Evolutionary conservation across 2,888 invertebrate genomes (phyloP).

Genomic region (Ptilodon capucinus): DNA sequence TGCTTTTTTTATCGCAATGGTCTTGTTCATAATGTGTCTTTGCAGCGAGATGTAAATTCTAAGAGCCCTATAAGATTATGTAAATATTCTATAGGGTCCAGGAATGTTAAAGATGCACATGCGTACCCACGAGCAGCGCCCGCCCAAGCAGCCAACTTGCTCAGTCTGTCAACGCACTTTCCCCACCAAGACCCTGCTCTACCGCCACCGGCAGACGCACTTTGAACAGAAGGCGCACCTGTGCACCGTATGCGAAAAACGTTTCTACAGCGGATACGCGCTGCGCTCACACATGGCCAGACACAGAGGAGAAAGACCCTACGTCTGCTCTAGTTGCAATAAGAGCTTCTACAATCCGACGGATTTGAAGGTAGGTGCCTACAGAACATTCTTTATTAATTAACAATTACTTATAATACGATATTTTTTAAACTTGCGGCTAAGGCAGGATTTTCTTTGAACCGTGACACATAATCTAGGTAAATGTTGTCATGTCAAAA

Average conservation of each 20-base stretch:
- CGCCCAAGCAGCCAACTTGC: slow-evolving; percentile 83
- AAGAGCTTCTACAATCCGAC: slow-evolving; percentile 83
- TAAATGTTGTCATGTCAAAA: no score
- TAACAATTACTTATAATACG: background rate
- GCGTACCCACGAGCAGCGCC: slow-evolving; percentile 84
- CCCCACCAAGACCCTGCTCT: slow-evolving; percentile 82
- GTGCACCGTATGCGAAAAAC: slow-evolving; percentile 76
- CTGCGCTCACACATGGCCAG: slow-evolving; percentile 77
- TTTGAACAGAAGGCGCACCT: slow-evolving; percentile 80
- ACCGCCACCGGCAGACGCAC: slow-evolving; percentile 84
- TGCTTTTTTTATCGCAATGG: background rate
- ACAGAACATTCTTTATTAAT: no score
- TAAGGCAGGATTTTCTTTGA: no score
- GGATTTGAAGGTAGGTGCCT: slow-evolving; percentile 74
- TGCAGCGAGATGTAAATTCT: background rate
- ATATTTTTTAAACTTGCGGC: no score
- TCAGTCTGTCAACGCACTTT: slow-evolving; percentile 84
- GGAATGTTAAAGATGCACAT: slow-evolving; percentile 86
- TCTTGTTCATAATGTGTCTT: no score
- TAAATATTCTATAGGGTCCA: slow-evolving; percentile 66
- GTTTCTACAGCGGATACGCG: slow-evolving; percentile 78
- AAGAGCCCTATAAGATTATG: background rate
- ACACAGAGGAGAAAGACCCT: slow-evolving; percentile 76
- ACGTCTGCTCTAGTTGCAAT: slow-evolving; percentile 81
- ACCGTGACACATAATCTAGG: no score